Conservation (phyloP, 2,888 invertebrate genomes). For the Lepidocyrtinus sp. region DNA sequence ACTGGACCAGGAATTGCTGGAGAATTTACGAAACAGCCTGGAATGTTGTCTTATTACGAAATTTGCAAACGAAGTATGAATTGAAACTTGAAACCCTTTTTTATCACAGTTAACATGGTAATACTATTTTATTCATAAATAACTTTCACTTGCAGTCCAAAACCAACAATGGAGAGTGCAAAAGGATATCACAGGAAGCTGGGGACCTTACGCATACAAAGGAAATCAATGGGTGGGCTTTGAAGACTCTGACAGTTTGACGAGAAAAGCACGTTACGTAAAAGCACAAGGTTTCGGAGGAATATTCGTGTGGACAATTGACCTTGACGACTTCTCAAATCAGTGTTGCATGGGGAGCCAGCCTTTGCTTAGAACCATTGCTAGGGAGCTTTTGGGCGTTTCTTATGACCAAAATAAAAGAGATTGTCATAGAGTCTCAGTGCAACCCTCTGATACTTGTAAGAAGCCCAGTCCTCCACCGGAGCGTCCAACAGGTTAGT, state of each 20-base stretch:
- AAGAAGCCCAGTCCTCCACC: neutral
- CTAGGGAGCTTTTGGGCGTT: slow-evolving; percentile 78
- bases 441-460: neutral
- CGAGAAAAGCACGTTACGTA: slow-evolving; percentile 80
- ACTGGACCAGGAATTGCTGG: slow-evolving; percentile 85
- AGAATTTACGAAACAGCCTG: slow-evolving; percentile 87
- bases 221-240: slow-evolving; percentile 92
- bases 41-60: slow-evolving; percentile 91
- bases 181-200: slow-evolving; percentile 75
- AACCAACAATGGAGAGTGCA: slow-evolving; percentile 78
- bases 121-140: no score
- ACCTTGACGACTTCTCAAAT: slow-evolving; percentile 89
- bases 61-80: slow-evolving; percentile 78
- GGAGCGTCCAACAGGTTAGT: neutral
- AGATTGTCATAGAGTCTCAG: slow-evolving; percentile 75
- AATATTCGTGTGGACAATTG: slow-evolving; percentile 89
- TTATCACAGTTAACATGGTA: no score
- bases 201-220: slow-evolving; percentile 84
- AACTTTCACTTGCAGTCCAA: slow-evolving; percentile 52
- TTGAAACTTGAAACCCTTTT: no score
- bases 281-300: slow-evolving; percentile 83
- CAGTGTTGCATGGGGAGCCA: slow-evolving; percentile 86
- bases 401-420: slow-evolving; percentile 69
- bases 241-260: slow-evolving; percentile 77
- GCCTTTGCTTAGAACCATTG: slow-evolving; percentile 84